Evolutionary conservation across 2,888 invertebrate species (phyloP).

Genomic region (Rhagonycha lutea): DNA sequence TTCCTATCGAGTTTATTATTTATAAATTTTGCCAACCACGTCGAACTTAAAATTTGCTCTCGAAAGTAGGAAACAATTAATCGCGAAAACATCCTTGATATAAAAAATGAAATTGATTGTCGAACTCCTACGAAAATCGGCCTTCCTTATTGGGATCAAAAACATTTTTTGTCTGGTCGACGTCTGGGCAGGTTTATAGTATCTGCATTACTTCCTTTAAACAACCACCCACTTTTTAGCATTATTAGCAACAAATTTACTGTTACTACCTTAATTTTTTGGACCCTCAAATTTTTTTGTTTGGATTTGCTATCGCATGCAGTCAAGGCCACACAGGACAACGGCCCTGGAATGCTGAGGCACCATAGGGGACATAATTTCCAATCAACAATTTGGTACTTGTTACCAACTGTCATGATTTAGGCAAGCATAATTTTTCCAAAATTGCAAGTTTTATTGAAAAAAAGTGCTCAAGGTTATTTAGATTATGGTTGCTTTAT

Average conservation of each 20-base stretch:
- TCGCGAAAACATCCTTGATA: not conserved
- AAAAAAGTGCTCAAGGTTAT: not conserved
- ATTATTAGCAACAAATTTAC: slow-evolving; percentile 4
- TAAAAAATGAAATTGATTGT: not conserved
- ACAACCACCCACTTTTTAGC: slow-evolving; percentile 12
- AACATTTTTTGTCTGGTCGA: not conserved
- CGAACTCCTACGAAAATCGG: not conserved
- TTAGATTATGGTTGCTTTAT: not conserved
- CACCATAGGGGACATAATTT: slow-evolving; percentile 33
- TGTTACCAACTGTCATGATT: slow-evolving; percentile 17
- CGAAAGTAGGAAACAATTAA: not conserved
- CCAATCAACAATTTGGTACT: slow-evolving; percentile 22
- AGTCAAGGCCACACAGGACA: slow-evolving; percentile 36
- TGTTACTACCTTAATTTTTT: slow-evolving; percentile 13
- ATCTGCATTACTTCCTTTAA: slow-evolving; percentile 10
- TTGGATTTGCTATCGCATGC: slow-evolving; percentile 24
- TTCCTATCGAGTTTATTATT: not conserved
- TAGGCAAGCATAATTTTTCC: not conserved
- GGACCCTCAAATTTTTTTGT: slow-evolving; percentile 18
- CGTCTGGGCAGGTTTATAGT: slow-evolving; percentile 10
- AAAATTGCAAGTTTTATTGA: not conserved
- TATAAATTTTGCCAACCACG: not conserved
- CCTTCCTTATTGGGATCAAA: not conserved
- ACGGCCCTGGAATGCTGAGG: slow-evolving; percentile 32
- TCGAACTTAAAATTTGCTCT: not conserved